Conservation (phyloP, 2,113 vertebrate genomes). For the Malurus alboscapulatus region DNA sequence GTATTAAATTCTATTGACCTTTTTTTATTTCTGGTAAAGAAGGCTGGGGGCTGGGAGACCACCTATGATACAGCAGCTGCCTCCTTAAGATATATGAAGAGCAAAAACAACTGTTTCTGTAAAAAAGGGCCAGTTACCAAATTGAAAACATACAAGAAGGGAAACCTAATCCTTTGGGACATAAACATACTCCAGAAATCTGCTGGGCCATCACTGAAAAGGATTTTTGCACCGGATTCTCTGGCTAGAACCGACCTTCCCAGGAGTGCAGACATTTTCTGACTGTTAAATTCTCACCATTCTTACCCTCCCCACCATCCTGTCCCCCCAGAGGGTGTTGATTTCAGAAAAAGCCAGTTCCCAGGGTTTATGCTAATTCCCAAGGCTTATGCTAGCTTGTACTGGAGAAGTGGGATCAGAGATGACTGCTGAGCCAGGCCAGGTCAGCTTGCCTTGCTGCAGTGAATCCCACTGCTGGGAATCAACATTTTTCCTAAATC, state of each 20-base stretch:
- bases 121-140: neutral
- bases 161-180: constrained; percentile 27
- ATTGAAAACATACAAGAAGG: neutral
- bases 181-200: neutral
- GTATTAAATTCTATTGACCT: neutral
- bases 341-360: neutral
- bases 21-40: neutral
- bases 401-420: neutral
- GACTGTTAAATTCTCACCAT: neutral
- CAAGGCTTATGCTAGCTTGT: neutral
- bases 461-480: neutral
- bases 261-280: neutral
- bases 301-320: neutral
- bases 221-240: neutral
- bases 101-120: neutral
- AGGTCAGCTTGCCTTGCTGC: neutral
- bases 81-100: neutral
- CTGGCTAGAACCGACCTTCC: neutral
- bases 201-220: neutral
- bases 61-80: neutral
- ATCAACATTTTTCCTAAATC: neutral
- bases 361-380: neutral
- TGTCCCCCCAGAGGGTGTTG: neutral
- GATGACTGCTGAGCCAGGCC: neutral
- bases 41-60: neutral